These are phyloP conservation scores for Drosophila paranaensis DNA, from an alignment of 2,888 invertebrate genomes.

Conservation along the genomic window DNA sequence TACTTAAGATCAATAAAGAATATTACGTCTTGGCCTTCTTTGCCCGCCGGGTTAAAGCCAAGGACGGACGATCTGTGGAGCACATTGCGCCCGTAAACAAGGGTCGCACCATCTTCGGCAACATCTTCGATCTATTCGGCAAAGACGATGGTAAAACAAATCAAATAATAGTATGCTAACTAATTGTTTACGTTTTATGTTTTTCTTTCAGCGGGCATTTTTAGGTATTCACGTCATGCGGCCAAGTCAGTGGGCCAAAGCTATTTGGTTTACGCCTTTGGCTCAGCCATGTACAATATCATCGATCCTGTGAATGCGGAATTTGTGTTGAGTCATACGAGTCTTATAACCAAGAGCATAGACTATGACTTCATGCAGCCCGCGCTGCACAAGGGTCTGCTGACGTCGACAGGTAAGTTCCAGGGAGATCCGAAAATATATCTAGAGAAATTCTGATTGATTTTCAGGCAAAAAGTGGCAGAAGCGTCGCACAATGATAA, in stretches of 20 bases:
- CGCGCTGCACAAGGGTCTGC: slow-evolving; percentile 69
- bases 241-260: slow-evolving; percentile 46
- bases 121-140: slow-evolving; percentile 66
- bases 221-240: slow-evolving; percentile 47
- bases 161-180: too few species aligned
- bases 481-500: slow-evolving; percentile 55
- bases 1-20: slow-evolving; percentile 42
- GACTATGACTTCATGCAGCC: slow-evolving; percentile 71
- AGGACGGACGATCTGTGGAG: slow-evolving; percentile 64
- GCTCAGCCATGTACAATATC: slow-evolving; percentile 57
- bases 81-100: slow-evolving; percentile 54
- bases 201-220: slow-evolving; percentile 48
- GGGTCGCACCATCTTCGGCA: slow-evolving; percentile 73
- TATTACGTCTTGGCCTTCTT: slow-evolving; percentile 48
- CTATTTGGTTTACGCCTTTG: slow-evolving; percentile 65
- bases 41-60: slow-evolving; percentile 56
- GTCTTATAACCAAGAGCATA: slow-evolving; percentile 71
- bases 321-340: slow-evolving; percentile 65
- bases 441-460: not conserved
- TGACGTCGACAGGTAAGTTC: slow-evolving; percentile 62
- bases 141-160: slow-evolving; percentile 37
- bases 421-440: too few species aligned
- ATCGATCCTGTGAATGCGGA: slow-evolving; percentile 72
- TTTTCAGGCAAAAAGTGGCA: slow-evolving; percentile 76
- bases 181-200: not conserved